Percentiles rank a stretch among this genome's conserved stretches.
phyloP scores from a whole-genome alignment of 2,888 invertebrate species.

The Bibio marci region DNA sequence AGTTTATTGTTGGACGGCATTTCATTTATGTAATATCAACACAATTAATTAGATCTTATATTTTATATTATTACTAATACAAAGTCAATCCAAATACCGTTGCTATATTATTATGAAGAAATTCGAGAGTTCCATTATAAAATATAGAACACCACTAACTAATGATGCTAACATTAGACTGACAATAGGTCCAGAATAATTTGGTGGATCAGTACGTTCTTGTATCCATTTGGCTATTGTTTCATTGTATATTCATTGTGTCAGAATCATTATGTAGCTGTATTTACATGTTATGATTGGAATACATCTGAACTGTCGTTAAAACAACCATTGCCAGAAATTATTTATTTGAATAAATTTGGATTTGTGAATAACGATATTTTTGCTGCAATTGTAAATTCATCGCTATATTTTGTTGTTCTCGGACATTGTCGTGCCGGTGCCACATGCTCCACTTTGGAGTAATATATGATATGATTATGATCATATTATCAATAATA shows the following conservation, averaged over 20 bases:
- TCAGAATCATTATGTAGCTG: slow-evolving; percentile 89
- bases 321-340: slow-evolving; percentile 96
- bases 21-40: no score
- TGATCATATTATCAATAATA: no score
- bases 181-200: slow-evolving; percentile 90
- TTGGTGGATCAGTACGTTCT: slow-evolving; percentile 95
- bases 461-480: no score
- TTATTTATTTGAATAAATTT: slow-evolving; percentile 69
- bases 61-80: no score
- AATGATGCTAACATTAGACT: slow-evolving; percentile 67
- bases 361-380: slow-evolving; percentile 76
- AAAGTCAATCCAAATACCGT: no score
- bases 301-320: slow-evolving; percentile 98
- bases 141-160: slow-evolving; percentile 82
- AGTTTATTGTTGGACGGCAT: no score
- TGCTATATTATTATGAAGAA: no score
- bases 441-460: no score
- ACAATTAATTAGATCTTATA: no score
- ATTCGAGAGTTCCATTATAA: no score
- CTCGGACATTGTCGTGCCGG: slow-evolving; percentile 84
- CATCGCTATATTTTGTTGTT: slow-evolving; percentile 92
- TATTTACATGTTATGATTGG: slow-evolving; percentile 80
- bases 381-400: slow-evolving; percentile 88
- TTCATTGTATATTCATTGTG: slow-evolving; percentile 93
- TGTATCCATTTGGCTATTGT: slow-evolving; percentile 90